Conservation (phyloP, 2,113 vertebrate genomes). For the Clupea harengus region DNA sequence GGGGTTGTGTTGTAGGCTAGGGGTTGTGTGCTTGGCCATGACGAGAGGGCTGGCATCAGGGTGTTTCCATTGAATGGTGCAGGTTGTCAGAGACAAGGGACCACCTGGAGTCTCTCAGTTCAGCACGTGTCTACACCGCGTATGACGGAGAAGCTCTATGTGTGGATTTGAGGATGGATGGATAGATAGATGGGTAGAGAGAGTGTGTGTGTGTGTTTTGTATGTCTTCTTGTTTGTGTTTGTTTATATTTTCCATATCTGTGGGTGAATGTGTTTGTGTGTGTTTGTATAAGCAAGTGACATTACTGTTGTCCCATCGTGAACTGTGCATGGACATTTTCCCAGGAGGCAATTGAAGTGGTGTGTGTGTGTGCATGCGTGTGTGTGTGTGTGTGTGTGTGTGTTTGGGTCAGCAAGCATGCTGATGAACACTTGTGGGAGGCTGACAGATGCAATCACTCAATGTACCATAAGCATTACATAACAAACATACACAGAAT, state of each 20-base stretch:
- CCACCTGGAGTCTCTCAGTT: no score
- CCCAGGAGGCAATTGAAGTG: background rate
- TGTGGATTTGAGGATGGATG: no score
- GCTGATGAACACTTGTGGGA: conserved; percentile 1
- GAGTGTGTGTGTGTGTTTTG: background rate
- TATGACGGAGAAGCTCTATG: no score
- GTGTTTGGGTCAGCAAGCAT: background rate
- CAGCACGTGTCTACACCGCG: no score
- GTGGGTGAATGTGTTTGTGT: background rate
- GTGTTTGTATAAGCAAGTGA: background rate
- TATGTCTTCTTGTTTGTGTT: background rate
- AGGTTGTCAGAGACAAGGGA: no score
- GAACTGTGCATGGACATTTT: background rate
- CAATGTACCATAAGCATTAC: background rate
- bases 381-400: background rate
- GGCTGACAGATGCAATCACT: background rate
- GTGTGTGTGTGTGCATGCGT: background rate
- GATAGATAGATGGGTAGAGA: background rate
- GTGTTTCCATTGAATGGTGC: background rate
- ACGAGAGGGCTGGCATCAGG: no score
- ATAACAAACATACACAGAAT: background rate
- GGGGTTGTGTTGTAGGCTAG: background rate
- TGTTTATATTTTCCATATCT: background rate
- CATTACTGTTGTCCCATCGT: background rate
- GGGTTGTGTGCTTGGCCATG: background rate